Base-by-base conservation (phyloP, 2,888 invertebrate genomes). In the Trissolcus japonicus region DNA sequence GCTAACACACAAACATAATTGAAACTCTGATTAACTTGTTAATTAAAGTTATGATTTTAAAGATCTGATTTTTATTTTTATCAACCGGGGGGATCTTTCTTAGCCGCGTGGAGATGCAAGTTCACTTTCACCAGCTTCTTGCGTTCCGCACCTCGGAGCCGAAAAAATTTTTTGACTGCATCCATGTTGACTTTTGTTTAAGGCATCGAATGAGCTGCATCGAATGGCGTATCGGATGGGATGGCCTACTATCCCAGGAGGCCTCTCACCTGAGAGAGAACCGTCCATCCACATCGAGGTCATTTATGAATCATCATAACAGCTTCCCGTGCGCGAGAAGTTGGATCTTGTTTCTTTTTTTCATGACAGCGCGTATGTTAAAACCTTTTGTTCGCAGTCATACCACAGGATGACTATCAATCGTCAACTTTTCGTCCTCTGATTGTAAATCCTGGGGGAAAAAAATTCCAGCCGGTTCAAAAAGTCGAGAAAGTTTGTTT, bases 211-310 rank as follows among this genome's bases (percentile, higher is more conserved):
- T 50, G 21, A 55, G 63, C 76, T 59, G 75, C 56, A 68, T 63
- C 63, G 68, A 75, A 40, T 67, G 25, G 75, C 63, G 61, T 69
- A 68, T 67, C 60, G 59, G 68, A 75, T 69, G 50, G 81, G 83
- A 85, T 88, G 87, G 87, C 87, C 87, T 88, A 88, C 87, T 87
- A 87, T 88, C 86, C 86, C 86, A 81, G 78, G 83, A 84, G 83
- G 85, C 87, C 87, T 88, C 87, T 87, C 87, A 87, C 87, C 86
- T 83, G 81, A 83, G 83, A 83, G 84, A 83, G 83, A 83, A 83
- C 83, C 86, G 84, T 84, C 84, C 86, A 86, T 86, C 85, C 86
- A 79, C 86, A 87, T 86, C 86, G 87, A 87, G 87, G 87, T 87
- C 87, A 86, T 85, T 35, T 85, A 84, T 82, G 82, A 86, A 85